Conservation (phyloP, 2,888 invertebrate species). For the Carterocephalus palaemon region DNA sequence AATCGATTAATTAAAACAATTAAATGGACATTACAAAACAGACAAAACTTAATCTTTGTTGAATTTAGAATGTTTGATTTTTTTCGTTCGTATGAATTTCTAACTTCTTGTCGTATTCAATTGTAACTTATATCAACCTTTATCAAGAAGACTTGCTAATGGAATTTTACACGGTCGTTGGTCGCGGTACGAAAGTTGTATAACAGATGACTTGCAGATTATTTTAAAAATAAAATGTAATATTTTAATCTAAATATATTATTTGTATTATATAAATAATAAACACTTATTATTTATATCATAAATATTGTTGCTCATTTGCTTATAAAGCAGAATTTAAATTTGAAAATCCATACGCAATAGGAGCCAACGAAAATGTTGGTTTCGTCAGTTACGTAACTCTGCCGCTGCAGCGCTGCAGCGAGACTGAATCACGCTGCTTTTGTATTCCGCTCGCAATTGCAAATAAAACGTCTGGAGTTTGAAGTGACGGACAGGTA, state of each 20-base stretch:
- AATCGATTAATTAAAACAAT: too few relatives aligned
- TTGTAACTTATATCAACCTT: too few relatives aligned
- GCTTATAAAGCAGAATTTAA: background rate
- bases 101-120: too few relatives aligned
- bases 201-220: background rate
- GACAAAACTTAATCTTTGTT: too few relatives aligned
- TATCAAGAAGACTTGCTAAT: background rate
- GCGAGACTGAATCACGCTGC: slow-evolving; percentile 12
- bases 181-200: background rate
- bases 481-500: background rate
- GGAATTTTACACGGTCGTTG: background rate
- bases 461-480: slow-evolving; percentile 2
- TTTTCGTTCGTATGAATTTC: too few relatives aligned
- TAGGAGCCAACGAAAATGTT: background rate
- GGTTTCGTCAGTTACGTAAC: slow-evolving; percentile 6
- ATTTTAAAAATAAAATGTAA: background rate
- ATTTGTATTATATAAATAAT: too few relatives aligned
- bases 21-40: too few relatives aligned
- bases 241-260: too few relatives aligned
- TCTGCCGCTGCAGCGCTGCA: background rate
- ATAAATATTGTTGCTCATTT: too few relatives aligned
- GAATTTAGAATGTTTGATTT: too few relatives aligned
- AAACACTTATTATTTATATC: too few relatives aligned
- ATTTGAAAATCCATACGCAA: slow-evolving; percentile 3
- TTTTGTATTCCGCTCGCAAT: slow-evolving; percentile 12